Evolutionary conservation across 2,888 invertebrate genomes (phyloP), one percentile per base, ranked within the genome.

Genomic region (Rhimphoctona megacephalus): DNA sequence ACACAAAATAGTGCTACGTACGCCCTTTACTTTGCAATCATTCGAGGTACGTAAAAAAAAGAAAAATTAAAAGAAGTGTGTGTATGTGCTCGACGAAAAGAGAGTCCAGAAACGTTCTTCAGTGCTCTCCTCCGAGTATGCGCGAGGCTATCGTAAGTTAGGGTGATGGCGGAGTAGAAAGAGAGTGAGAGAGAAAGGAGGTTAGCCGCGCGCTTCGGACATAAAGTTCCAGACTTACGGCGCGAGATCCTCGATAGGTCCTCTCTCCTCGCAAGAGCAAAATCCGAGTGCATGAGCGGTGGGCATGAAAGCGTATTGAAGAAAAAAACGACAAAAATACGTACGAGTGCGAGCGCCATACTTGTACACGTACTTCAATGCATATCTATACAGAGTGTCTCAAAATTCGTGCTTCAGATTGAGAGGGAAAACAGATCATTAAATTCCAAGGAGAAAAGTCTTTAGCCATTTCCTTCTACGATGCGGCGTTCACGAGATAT

Each of bases 201-300:
- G 93, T 94, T 94, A 93, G 94, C 94, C 93, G 73, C 66, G 67
- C 66, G 67, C 76, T 82, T 69, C 81, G 92, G 93, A 94, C 94
- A 94, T 94, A 94, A 94, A 94, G 94, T 94, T 94, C 93, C 94
- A 94, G 94, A 94, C 94, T 94, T 94, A 94, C 94, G 94, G 93
- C 94, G 92, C 93, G 91, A 94, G 94, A 94, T 94, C 92, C 93
- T 90, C 94, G 94, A 94, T 94, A 94, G 94, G 94, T 94, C 91
- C 93, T 90, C 90, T 91, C 91, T 70, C 83, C 36, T 49, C 30
- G 81, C 70, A 54, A 66, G 67, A 69, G 66, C 66, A 67, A 67
- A 80, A 61, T 25, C 73, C 66, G 81, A 76, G 66, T 72, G n/a
- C n/a, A n/a, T n/a, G 77, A 92, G 93, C 93, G 93, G 93, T 93